Evolutionary conservation across 1,140 invertebrate genomes (phyloP), one percentile per base, ranked within the genome.

Genomic region (Tetranychus cinnabarinus): DNA sequence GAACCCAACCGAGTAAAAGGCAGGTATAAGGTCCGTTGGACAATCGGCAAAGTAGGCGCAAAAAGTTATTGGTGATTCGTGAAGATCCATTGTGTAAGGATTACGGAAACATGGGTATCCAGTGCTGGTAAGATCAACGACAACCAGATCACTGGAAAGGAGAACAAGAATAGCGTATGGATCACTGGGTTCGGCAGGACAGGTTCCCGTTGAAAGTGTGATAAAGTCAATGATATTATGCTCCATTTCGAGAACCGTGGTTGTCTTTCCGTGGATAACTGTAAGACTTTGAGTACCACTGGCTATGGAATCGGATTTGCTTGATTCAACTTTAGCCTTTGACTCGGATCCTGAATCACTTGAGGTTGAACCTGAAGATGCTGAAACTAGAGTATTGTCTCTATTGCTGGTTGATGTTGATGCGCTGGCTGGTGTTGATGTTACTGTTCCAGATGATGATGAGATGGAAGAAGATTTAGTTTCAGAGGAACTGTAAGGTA

Each of bases 51-150:
- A 82, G 77, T 97, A 97, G 60, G 83, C 81, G 74, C 91, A 92
- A 75, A 84, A 90, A 56, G 92, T 96, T 61, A 97, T 90, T 42
- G 90, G 85, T 59, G 88, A 92, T 75, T 97, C 92, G 75, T 97
- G 93, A 65, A 98, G 80, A 75, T 98, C 92, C 90, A 97, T 97
- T 58, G 57, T 58, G 78, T 98, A 97, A 54, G 93, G 96, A 78
- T 96, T 96, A 75, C 97, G 91, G 77, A 96, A 95, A 74, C 90
- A 95, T 15, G 95, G 92, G 77, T 96, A 98, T 69, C 92, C 92
- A 56, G 82, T 80, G 50, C 86, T 85, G 70, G 85, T 80, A 67
- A 98, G 79, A 77, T 99, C 95, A 72, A 99, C 90, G 65, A 97
- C 85, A 68, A 98, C 90, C 69, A 99, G 79, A 76, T 98, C 95